Conservation (phyloP, 1,140 invertebrate species). For the Drosophila punjabiensis region DNA sequence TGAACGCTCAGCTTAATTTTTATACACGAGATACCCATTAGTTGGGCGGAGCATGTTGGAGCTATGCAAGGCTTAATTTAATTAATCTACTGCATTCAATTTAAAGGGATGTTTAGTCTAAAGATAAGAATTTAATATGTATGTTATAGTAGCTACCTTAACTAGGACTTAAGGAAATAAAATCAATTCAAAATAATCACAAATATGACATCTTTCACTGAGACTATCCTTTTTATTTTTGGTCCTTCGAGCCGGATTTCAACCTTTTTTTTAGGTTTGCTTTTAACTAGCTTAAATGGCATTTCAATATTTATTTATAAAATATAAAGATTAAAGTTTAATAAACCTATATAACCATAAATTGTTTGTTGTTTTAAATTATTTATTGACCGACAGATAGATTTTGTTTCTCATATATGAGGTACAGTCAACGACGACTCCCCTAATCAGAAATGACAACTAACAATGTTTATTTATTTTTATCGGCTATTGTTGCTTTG, state of each 20-base stretch:
- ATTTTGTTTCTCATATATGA: too few relatives aligned
- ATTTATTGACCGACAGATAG: not conserved
- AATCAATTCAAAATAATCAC: not conserved
- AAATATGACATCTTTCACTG: not conserved
- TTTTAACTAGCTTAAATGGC: too few relatives aligned
- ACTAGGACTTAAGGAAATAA: not conserved
- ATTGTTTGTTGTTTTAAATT: not conserved
- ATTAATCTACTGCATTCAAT: not conserved
- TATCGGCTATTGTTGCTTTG: conserved; percentile 26
- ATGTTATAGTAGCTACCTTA: not conserved
- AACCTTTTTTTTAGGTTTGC: not conserved
- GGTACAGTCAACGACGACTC: not conserved
- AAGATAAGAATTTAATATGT: not conserved
- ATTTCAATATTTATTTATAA: not conserved
- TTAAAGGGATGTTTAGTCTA: not conserved
- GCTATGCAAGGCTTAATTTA: too few relatives aligned
- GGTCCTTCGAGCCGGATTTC: not conserved
- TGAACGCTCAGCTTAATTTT: conserved; percentile 45
- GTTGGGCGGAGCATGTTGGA: too few relatives aligned
- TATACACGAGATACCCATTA: conserved; percentile 31
- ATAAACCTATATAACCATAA: not conserved
- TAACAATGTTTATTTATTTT: conserved; percentile 31
- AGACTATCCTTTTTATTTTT: not conserved
- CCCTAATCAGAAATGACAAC: not conserved
- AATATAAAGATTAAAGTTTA: not conserved